Conservation (phyloP, 2,113 vertebrate species). For the Entosphenus tridentatus region DNA sequence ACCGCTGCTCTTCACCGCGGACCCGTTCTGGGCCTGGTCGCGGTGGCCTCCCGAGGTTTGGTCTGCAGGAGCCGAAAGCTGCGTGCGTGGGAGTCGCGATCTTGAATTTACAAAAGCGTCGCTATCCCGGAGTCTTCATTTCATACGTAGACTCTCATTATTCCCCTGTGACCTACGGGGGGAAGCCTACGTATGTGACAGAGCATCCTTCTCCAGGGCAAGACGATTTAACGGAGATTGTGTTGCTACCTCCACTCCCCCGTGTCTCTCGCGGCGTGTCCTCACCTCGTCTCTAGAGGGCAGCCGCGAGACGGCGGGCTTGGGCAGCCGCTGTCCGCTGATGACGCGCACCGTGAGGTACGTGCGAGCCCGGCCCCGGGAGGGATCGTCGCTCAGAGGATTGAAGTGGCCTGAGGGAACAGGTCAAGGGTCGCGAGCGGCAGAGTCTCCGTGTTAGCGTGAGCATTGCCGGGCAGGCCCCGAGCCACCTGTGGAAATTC, state of each 20-base stretch:
- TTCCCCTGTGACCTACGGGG: background rate
- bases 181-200: background rate
- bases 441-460: constrained; percentile 3
- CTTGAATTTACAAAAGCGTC: background rate
- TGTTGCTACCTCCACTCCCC: constrained; percentile 48
- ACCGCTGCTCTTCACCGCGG: background rate
- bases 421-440: constrained; percentile 8
- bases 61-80: no score
- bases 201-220: background rate
- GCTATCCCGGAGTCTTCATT: background rate
- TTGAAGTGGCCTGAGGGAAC: constrained; percentile 52
- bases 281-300: no score
- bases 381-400: constrained; percentile 61
- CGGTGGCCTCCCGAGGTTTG: no score
- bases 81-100: no score
- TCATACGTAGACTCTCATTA: background rate
- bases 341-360: constrained; percentile 86
- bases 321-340: constrained; percentile 87
- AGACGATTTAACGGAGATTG: background rate
- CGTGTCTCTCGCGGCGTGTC: constrained; percentile 34
- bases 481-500: no score
- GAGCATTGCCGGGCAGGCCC: background rate
- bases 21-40: background rate
- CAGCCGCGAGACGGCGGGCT: constrained; percentile 86
- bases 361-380: constrained; percentile 81